phyloP scores from a whole-genome alignment of 2,797 vertebrate species.

The Manis pentadactyla region DNA sequence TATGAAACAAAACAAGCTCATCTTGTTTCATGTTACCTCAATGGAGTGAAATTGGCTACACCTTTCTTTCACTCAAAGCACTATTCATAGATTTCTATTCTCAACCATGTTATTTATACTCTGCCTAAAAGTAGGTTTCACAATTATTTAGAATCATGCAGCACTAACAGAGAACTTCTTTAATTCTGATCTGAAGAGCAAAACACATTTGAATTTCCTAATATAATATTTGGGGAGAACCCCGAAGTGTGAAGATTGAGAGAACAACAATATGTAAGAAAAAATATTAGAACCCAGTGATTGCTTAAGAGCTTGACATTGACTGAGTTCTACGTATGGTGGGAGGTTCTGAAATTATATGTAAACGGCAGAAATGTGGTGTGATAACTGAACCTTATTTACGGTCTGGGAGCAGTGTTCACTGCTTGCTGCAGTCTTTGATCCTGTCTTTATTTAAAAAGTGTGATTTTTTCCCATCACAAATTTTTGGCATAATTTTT shows the following conservation, averaged over 20 bases:
- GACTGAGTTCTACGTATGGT: background rate
- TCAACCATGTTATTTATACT: conserved; percentile 76
- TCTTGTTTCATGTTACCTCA: conserved; percentile 69
- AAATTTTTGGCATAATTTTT: conserved; percentile 23
- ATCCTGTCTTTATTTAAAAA: conserved; percentile 41
- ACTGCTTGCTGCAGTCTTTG: background rate
- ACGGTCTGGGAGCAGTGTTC: background rate
- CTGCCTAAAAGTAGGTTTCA: conserved; percentile 79
- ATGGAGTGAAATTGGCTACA: conserved; percentile 67
- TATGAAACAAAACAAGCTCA: conserved; percentile 61
- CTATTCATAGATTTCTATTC: conserved; percentile 79
- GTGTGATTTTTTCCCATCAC: conserved; percentile 6
- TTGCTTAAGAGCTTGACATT: background rate
- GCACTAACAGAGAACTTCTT: conserved; percentile 74
- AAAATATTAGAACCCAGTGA: conserved; percentile 1
- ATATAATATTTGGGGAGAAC: conserved; percentile 71
- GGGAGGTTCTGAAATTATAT: background rate
- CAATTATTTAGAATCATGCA: conserved; percentile 73
- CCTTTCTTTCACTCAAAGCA: conserved; percentile 61
- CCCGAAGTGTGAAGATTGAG: conserved; percentile 56
- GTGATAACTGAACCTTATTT: background rate
- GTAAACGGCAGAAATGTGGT: background rate
- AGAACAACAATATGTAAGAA: conserved; percentile 48
- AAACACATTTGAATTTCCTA: conserved; percentile 73
- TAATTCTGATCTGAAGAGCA: conserved; percentile 71